These are phyloP conservation scores for Bos indicus DNA, from an alignment of 2,113 vertebrate species.

Conservation along the genomic window DNA sequence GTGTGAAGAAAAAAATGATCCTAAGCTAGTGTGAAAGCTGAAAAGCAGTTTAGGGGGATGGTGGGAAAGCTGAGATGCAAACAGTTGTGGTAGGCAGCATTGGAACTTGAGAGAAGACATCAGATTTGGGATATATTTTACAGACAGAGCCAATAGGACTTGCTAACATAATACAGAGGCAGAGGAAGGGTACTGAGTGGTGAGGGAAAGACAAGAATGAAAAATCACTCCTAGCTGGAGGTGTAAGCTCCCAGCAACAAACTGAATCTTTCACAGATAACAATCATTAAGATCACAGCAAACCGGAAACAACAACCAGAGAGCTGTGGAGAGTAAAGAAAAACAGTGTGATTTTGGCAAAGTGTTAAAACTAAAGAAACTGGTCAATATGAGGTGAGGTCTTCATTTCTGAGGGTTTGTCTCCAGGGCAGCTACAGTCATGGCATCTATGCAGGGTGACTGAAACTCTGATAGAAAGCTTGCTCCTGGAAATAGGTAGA, in stretches of 20 bases:
- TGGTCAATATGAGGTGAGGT: not conserved
- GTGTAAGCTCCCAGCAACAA: not conserved
- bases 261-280: not conserved
- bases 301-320: not conserved
- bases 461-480: not conserved
- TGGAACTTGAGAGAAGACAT: not conserved
- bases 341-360: not conserved
- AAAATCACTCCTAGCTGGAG: not conserved
- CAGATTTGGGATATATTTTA: not conserved
- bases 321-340: not conserved
- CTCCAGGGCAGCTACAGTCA: not conserved
- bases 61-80: not conserved
- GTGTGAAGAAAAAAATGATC: not conserved
- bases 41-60: not conserved
- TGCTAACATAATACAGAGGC: not conserved
- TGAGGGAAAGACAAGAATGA: not conserved
- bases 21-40: not conserved
- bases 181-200: not conserved
- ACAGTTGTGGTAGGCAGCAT: not conserved
- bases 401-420: not conserved
- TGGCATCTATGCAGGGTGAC: not conserved
- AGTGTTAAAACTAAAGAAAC: not conserved
- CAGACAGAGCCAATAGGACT: not conserved
- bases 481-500: not conserved
- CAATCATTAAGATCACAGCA: not conserved